Evolutionary conservation across 2,888 invertebrate species (phyloP).

Genomic region (Polydrusus pterygomalis): DNA sequence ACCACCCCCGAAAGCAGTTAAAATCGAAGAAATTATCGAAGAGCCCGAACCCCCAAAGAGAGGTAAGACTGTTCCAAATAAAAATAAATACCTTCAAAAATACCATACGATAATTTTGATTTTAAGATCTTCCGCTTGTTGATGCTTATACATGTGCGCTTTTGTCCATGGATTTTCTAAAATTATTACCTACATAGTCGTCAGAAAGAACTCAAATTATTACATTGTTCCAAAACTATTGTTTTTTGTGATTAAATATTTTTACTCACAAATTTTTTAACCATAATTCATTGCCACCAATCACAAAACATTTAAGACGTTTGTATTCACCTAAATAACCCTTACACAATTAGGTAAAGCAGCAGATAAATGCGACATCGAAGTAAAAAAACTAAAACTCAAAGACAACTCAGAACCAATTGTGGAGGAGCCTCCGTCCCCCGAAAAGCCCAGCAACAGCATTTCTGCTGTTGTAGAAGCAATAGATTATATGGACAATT

Average conservation of each 20-base stretch:
- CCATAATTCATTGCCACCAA: background rate
- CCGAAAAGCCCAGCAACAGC: conserved; percentile 52
- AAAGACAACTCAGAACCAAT: conserved; percentile 62
- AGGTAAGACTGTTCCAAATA: conserved; percentile 57
- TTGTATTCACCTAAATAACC: background rate
- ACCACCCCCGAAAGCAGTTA: conserved; percentile 69
- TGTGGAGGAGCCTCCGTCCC: conserved; percentile 64
- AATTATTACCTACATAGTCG: background rate
- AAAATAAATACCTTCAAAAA: background rate
- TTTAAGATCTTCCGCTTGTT: conserved; percentile 27
- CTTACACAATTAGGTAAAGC: conserved; percentile 59
- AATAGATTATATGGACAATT: conserved; percentile 58
- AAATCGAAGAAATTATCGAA: conserved; percentile 74
- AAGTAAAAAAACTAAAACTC: conserved; percentile 57
- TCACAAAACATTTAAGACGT: background rate
- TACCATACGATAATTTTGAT: background rate
- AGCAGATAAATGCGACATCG: conserved; percentile 62
- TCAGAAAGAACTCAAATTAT: background rate
- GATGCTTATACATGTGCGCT: conserved; percentile 43
- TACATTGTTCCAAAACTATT: background rate
- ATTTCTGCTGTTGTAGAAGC: conserved; percentile 62
- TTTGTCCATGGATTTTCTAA: conserved; percentile 28
- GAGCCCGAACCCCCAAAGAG: conserved; percentile 64
- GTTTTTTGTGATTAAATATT: background rate
- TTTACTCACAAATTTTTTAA: background rate